phyloP scores from a whole-genome alignment of 2,888 invertebrate genomes.

The Podotricha telesiphe region DNA sequence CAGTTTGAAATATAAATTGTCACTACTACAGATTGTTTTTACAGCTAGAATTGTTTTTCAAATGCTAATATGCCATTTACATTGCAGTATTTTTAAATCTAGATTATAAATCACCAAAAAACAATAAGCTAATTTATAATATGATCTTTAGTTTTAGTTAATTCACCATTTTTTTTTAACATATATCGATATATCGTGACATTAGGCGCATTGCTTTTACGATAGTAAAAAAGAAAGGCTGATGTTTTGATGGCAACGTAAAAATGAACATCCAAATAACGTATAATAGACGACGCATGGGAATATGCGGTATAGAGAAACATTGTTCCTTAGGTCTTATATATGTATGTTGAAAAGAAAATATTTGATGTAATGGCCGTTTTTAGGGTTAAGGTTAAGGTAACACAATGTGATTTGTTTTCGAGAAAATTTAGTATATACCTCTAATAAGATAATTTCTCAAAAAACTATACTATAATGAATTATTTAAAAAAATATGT shows the following conservation, averaged over 20 bases:
- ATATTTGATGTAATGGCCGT: not conserved
- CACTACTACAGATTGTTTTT: too few species aligned
- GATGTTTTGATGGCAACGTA: constrained; percentile 52
- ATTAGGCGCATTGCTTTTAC: constrained; percentile 57
- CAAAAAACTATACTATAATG: too few species aligned
- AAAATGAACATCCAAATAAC: constrained; percentile 52
- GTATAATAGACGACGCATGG: constrained; percentile 46
- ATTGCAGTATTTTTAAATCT: not conserved
- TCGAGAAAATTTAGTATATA: not conserved
- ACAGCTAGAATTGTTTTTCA: too few species aligned
- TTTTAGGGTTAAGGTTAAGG: not conserved
- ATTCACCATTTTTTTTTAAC: not conserved
- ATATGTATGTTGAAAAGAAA: not conserved
- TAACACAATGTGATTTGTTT: not conserved
- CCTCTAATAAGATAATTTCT: too few species aligned
- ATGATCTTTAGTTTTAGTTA: too few species aligned
- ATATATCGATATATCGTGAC: constrained; percentile 40
- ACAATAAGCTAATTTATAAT: too few species aligned
- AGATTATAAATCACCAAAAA: too few species aligned
- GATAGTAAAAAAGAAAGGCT: constrained; percentile 50
- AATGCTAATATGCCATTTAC: too few species aligned
- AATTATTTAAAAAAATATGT: too few species aligned
- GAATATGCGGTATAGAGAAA: constrained; percentile 34
- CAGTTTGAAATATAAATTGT: too few species aligned
- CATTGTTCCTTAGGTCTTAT: constrained; percentile 12